Base-by-base conservation (phyloP, 2,113 vertebrate species). In the Stomatorhinus ivindoensis region DNA sequence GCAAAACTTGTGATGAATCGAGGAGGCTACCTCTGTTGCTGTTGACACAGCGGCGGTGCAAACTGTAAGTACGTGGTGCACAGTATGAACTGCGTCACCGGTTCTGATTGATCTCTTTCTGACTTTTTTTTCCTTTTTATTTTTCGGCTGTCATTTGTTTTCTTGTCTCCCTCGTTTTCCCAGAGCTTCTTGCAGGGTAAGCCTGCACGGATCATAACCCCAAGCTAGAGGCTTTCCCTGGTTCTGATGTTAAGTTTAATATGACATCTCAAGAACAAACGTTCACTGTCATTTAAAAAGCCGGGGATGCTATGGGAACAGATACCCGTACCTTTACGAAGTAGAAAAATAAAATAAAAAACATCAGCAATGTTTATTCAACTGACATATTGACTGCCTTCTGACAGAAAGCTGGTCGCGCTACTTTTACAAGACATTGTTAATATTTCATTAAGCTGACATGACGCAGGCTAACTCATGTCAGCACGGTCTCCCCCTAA, bases 61-160 rank as follows among this genome's bases (percentile, higher is more conserved):
- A 87, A 94, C 88, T 88, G 94, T 95, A 96, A 96, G 96, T 95
- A 95, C 94, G 95, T 93, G 93, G 94, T 5, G 19, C 39, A 2
- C 15, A 42, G 10, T 39, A 9, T 9, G 4, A 19, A 87, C 58
- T 19, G 53, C 87, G 55, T 87, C 55, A 13, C 87, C 8, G 39
- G 3, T 35, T 4, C 87, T 50, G 50, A 35, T 53, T 48, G 24
- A 50, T 50, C 47, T 31, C 73, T 39, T 80, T 80, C 15, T 80
- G 73, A 80, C 73, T 7, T 53, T 35, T 35, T 3, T 35, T n/a
- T 53, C 7, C 3, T 0, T 15, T 48, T 21, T 8, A 4, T 50
- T 50, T 86, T 5, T 35, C n/a, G 51, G 85, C 50, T 13, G 48
- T 6, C n/a, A 15, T 15, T 51, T 31, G 47, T 35, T 87, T 31